A percentile compares a stretch with the other conserved stretches of the same genome.
Conservation (phyloP, 1,140 invertebrate species). For the Leptinotarsa lineolata region DNA sequence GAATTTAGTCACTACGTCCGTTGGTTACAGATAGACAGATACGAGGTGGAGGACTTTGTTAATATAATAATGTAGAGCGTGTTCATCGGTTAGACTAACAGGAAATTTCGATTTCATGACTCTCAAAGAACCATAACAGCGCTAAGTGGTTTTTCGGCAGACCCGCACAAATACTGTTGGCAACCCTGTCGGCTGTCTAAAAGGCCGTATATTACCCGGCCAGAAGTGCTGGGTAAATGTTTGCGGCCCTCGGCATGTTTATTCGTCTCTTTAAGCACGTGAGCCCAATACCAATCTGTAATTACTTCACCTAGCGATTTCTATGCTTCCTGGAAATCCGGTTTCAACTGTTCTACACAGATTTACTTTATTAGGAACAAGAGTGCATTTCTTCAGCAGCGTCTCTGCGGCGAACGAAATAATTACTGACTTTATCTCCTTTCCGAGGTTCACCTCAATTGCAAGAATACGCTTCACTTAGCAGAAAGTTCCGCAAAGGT, state of each 20-base stretch:
- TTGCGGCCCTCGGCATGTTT: slow-evolving; percentile 42
- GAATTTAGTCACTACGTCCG: too few species aligned
- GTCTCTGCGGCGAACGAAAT: background rate
- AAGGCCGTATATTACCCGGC: slow-evolving; percentile 1
- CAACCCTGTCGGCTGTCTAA: background rate
- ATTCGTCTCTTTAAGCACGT: slow-evolving; percentile 39
- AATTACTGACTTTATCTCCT: too few species aligned
- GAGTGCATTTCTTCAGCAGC: background rate
- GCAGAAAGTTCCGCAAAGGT: too few species aligned
- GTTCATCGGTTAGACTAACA: too few species aligned
- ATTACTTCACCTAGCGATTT: slow-evolving; percentile 15
- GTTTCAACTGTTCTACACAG: background rate
- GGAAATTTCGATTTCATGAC: too few species aligned
- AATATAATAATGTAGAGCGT: too few species aligned
- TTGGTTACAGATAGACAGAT: too few species aligned
- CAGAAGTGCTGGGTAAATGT: slow-evolving; percentile 48
- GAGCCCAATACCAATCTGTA: slow-evolving; percentile 30
- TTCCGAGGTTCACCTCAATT: too few species aligned
- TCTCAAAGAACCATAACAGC: too few species aligned
- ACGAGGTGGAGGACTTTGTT: too few species aligned
- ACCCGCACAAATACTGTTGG: background rate
- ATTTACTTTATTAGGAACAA: background rate
- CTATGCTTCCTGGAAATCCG: background rate
- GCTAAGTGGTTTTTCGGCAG: too few species aligned
- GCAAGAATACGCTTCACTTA: too few species aligned